Percentiles rank a stretch among this genome's conserved stretches.
phyloP scores from a whole-genome alignment of 2,888 invertebrate species.

The Trilocha varians region DNA sequence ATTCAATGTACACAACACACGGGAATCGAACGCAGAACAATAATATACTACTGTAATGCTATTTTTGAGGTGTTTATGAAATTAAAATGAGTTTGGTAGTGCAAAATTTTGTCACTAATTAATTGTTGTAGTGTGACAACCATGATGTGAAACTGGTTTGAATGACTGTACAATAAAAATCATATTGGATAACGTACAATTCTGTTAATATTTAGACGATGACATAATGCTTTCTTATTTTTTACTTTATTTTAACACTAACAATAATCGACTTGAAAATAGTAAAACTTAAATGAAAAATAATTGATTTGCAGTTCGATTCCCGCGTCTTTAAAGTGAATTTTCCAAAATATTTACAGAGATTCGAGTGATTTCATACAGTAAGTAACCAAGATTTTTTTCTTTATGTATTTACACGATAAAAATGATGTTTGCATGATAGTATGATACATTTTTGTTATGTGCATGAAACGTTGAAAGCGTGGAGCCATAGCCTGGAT shows the following conservation, averaged over 20 bases:
- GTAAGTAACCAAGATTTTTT: not conserved
- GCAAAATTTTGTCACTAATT: too few relatives aligned
- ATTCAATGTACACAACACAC: constrained; percentile 6
- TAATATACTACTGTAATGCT: too few relatives aligned
- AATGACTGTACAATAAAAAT: too few relatives aligned
- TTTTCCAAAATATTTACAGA: constrained; percentile 11
- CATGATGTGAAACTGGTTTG: too few relatives aligned
- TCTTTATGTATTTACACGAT: not conserved
- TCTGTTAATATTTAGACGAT: too few relatives aligned
- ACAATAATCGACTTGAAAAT: too few relatives aligned
- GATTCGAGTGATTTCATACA: constrained; percentile 1
- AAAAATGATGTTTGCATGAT: constrained; percentile 6
- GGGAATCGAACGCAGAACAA: constrained; percentile 5
- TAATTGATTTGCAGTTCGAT: constrained; percentile 21
- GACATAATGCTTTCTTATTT: too few relatives aligned
- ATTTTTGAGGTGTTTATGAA: too few relatives aligned
- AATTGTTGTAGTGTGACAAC: too few relatives aligned
- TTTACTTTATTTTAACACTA: too few relatives aligned
- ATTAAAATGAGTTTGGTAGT: too few relatives aligned
- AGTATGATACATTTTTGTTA: constrained; percentile 14
- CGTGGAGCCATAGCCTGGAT: constrained; percentile 13
- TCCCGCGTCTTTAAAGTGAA: constrained; percentile 22
- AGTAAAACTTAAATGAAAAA: constrained; percentile 2
- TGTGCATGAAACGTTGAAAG: constrained; percentile 30
- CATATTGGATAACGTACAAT: too few relatives aligned